These are phyloP conservation scores for Apamea epomidion DNA, from an alignment of 2,888 invertebrate genomes.

Conservation along the genomic window DNA sequence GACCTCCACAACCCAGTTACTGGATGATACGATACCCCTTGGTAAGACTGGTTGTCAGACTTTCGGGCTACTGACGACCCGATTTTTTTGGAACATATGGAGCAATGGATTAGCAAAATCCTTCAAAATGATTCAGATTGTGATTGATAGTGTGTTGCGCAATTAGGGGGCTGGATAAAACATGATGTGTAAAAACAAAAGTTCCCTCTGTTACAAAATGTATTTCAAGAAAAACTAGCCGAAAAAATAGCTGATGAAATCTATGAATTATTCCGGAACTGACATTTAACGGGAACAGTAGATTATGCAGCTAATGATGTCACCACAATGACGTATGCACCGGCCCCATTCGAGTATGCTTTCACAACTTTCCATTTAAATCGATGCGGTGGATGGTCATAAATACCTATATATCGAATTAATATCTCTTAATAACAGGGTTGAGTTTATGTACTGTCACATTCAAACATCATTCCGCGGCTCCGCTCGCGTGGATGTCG, in stretches of 20 bases:
- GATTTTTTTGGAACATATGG: too few relatives aligned
- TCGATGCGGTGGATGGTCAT: slow-evolving; percentile 19
- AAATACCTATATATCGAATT: slow-evolving; percentile 23
- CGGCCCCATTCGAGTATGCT: slow-evolving; percentile 31
- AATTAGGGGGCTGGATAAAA: not conserved
- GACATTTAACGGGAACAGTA: slow-evolving; percentile 11
- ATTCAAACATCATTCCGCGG: not conserved
- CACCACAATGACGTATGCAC: slow-evolving; percentile 44
- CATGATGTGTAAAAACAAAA: not conserved
- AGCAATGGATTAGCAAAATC: too few relatives aligned
- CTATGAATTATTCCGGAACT: slow-evolving; percentile 11
- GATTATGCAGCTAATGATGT: slow-evolving; percentile 43
- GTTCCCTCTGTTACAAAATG: not conserved
- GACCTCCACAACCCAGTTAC: too few relatives aligned
- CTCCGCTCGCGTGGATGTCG: too few relatives aligned
- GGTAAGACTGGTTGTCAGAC: too few relatives aligned
- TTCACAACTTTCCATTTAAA: slow-evolving; percentile 60
- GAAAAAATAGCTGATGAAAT: not conserved
- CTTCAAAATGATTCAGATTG: too few relatives aligned
- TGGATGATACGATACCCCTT: too few relatives aligned
- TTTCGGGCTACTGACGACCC: too few relatives aligned
- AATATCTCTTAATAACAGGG: slow-evolving; percentile 5
- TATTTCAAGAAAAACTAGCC: too few relatives aligned
- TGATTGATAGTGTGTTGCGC: too few relatives aligned
- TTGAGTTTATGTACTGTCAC: slow-evolving; percentile 11